A percentile compares a stretch with the other conserved stretches of the same genome.
Evolutionary conservation across 2,797 vertebrate genomes (phyloP).

Genomic region (Etheostoma nigrum): DNA sequence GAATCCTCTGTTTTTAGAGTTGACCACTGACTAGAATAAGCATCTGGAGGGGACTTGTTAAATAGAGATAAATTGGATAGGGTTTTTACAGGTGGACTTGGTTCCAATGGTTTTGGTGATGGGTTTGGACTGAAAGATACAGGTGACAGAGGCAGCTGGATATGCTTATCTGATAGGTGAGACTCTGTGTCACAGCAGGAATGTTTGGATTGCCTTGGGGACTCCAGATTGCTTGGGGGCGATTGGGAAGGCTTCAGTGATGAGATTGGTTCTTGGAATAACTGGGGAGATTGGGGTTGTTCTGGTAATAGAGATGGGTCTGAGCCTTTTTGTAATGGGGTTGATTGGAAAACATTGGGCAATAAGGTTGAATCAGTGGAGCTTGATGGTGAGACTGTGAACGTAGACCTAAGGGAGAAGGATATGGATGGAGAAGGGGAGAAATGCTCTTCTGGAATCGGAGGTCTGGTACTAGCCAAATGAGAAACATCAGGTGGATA

Average conservation of each 20-base stretch:
- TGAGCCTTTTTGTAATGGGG: slow-evolving; percentile 31
- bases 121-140: slow-evolving; percentile 21
- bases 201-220: slow-evolving; percentile 52
- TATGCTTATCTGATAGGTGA: slow-evolving; percentile 42
- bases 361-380: slow-evolving; percentile 51
- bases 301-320: slow-evolving; percentile 39
- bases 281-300: slow-evolving; percentile 33
- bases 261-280: slow-evolving; percentile 41
- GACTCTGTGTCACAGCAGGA: slow-evolving; percentile 32
- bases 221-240: slow-evolving; percentile 42
- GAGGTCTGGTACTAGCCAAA: background rate
- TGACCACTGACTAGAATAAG: slow-evolving; percentile 9
- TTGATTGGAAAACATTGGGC: slow-evolving; percentile 51
- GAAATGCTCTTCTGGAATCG: slow-evolving; percentile 19
- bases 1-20: slow-evolving; percentile 13
- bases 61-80: slow-evolving; percentile 9
- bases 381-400: slow-evolving; percentile 57
- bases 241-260: slow-evolving; percentile 46
- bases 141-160: slow-evolving; percentile 30
- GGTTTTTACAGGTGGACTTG: background rate
- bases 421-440: slow-evolving; percentile 30
- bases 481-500: slow-evolving; percentile 24
- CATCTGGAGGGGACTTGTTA: slow-evolving; percentile 9
- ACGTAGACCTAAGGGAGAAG: slow-evolving; percentile 61
- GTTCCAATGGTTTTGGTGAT: slow-evolving; percentile 4